Percentiles rank a stretch among this genome's conserved stretches.
phyloP scores from a whole-genome alignment of 2,888 invertebrate genomes.

The Nephrotoma flavescens region DNA sequence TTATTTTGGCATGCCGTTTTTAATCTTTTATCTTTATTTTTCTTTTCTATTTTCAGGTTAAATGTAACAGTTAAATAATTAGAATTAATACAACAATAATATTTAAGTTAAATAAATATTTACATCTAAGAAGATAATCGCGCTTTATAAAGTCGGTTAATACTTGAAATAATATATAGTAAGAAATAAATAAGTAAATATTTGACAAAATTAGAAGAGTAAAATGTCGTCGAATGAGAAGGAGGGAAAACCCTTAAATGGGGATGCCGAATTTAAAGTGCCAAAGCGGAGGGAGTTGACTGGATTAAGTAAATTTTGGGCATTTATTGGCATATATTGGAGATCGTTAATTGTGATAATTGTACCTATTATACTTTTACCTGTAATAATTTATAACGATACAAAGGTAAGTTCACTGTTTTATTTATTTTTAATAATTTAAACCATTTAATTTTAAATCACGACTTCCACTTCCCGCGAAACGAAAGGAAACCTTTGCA shows the following conservation, averaged over 20 bases:
- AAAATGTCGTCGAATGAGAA: neutral
- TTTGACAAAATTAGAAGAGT: neutral
- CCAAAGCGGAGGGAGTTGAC: neutral
- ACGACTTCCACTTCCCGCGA: no score
- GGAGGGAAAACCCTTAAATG: neutral
- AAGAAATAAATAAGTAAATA: neutral
- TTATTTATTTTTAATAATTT: no score
- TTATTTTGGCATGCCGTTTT: neutral
- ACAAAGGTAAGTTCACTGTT: constrained; percentile 33
- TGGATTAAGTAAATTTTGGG: neutral
- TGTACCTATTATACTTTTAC: constrained; percentile 52
- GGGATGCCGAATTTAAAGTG: neutral
- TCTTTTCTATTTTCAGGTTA: neutral
- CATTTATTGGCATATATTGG: constrained; percentile 41
- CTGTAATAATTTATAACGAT: constrained; percentile 46
- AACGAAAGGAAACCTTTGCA: no score
- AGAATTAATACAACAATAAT: neutral
- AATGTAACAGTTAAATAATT: neutral
- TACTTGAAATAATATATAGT: neutral
- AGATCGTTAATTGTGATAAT: constrained; percentile 52
- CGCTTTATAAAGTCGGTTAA: neutral
- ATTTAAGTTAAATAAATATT: neutral
- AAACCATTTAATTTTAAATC: no score
- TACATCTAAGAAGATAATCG: neutral
- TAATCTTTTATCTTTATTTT: neutral